Conservation (phyloP, 1,140 invertebrate species). For the Carcinoscorpius rotundicauda region DNA sequence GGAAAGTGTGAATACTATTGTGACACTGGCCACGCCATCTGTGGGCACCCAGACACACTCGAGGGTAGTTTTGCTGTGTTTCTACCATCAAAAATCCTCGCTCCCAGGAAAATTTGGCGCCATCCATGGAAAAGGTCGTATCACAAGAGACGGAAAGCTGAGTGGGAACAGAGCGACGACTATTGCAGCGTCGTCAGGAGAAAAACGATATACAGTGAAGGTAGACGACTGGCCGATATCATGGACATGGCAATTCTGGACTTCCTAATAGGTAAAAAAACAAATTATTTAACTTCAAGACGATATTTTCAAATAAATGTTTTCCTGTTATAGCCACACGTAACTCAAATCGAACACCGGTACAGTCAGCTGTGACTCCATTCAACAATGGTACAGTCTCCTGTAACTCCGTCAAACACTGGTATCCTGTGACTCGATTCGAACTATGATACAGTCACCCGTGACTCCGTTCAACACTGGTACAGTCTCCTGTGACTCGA, state of each 20-base stretch:
- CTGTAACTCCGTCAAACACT: too few relatives aligned
- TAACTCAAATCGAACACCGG: too few relatives aligned
- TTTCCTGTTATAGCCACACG: too few relatives aligned
- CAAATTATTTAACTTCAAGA: too few relatives aligned
- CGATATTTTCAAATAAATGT: too few relatives aligned
- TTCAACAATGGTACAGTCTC: too few relatives aligned
- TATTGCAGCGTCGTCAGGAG: slow-evolving; percentile 78
- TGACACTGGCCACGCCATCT: slow-evolving; percentile 94
- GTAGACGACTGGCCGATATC: slow-evolving; percentile 76
- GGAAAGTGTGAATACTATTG: slow-evolving; percentile 95
- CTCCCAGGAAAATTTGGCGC: slow-evolving; percentile 60
- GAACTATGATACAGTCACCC: too few relatives aligned
- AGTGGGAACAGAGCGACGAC: slow-evolving; percentile 87
- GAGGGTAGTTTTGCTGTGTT: slow-evolving; percentile 96
- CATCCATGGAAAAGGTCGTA: slow-evolving; percentile 50
- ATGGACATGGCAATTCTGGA: slow-evolving; percentile 88
- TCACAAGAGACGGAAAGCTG: slow-evolving; percentile 88
- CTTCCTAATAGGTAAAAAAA: slow-evolving; percentile 60
- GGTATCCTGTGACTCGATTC: too few relatives aligned
- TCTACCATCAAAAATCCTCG: slow-evolving; percentile 65
- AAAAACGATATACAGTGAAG: slow-evolving; percentile 79
- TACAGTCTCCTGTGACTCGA: too few relatives aligned
- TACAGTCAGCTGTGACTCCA: too few relatives aligned
- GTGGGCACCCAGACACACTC: slow-evolving; percentile 84
- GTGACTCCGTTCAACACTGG: too few relatives aligned